Percentiles rank a stretch among this genome's conserved stretches.
These are phyloP conservation scores for Plemyria rubiginata DNA, from an alignment of 2,888 invertebrate genomes.

Conservation along the genomic window DNA sequence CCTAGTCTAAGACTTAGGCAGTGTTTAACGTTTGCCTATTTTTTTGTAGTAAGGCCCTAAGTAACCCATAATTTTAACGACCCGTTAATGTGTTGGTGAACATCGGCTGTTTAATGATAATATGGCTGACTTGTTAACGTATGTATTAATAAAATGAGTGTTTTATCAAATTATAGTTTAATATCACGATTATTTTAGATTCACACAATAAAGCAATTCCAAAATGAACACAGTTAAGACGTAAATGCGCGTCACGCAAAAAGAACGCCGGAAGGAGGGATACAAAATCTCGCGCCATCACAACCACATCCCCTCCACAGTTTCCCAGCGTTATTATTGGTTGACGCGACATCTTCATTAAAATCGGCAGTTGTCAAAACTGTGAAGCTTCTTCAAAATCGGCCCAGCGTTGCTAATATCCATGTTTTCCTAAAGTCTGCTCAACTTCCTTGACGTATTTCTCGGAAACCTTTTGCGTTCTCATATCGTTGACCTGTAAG, in stretches of 20 bases:
- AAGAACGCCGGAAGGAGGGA: too few relatives aligned
- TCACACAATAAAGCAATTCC: neutral
- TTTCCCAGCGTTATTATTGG: too few relatives aligned
- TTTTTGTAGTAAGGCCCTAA: too few relatives aligned
- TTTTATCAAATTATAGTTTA: constrained; percentile 6
- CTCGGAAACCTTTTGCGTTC: constrained; percentile 81
- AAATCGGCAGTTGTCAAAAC: neutral
- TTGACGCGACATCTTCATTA: too few relatives aligned
- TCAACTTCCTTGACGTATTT: constrained; percentile 84
- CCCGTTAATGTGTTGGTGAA: constrained; percentile 8
- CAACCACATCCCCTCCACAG: too few relatives aligned
- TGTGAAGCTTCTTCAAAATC: constrained; percentile 15
- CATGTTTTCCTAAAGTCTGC: constrained; percentile 74
- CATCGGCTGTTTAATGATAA: constrained; percentile 32
- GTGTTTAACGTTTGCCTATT: too few relatives aligned
- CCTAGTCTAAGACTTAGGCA: too few relatives aligned
- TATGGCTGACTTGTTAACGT: constrained; percentile 50
- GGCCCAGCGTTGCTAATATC: constrained; percentile 50
- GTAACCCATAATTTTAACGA: neutral
- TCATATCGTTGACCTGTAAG: constrained; percentile 87
- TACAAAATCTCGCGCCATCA: too few relatives aligned
- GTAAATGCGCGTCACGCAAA: too few relatives aligned
- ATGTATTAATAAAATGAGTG: constrained; percentile 27
- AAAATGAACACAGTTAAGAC: neutral
- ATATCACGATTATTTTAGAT: neutral